A percentile compares a stretch with the other conserved stretches of the same genome.
Evolutionary conservation across 2,888 invertebrate species (phyloP).

Genomic region (Athalia rosae): DNA sequence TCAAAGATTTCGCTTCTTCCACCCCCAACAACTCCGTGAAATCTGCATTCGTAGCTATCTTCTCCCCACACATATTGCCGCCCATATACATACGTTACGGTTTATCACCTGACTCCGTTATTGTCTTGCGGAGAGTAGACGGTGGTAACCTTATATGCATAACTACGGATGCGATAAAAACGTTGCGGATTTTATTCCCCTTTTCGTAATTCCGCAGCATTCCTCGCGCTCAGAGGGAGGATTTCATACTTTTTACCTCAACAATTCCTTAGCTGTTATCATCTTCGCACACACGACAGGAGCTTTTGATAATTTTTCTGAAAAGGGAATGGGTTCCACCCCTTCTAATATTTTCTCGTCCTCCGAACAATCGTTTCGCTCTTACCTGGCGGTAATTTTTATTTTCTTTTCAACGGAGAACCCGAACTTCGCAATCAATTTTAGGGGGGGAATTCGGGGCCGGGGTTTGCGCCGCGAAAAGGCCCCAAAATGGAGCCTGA

Average conservation of each 20-base stretch:
- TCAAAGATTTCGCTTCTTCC: conserved; percentile 48
- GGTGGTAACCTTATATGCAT: conserved; percentile 40
- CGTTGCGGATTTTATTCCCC: conserved; percentile 43
- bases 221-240: not conserved
- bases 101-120: conserved; percentile 68
- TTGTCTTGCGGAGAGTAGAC: conserved; percentile 62
- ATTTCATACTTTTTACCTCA: too few relatives aligned
- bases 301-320: too few relatives aligned
- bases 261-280: too few relatives aligned
- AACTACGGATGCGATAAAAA: conserved; percentile 23
- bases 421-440: not conserved
- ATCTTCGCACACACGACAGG: too few relatives aligned
- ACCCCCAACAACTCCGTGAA: conserved; percentile 9
- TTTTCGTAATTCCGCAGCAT: conserved; percentile 29
- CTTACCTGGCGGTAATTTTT: not conserved
- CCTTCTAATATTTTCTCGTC: not conserved
- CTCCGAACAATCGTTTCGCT: not conserved
- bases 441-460: not conserved
- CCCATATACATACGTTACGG: conserved; percentile 65
- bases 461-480: not conserved
- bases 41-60: conserved; percentile 34
- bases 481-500: conserved; percentile 19
- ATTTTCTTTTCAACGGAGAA: conserved; percentile 11
- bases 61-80: conserved; percentile 57
- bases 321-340: not conserved